Evolutionary conservation across 2,888 invertebrate genomes (phyloP).

Genomic region (Thumatha senex): DNA sequence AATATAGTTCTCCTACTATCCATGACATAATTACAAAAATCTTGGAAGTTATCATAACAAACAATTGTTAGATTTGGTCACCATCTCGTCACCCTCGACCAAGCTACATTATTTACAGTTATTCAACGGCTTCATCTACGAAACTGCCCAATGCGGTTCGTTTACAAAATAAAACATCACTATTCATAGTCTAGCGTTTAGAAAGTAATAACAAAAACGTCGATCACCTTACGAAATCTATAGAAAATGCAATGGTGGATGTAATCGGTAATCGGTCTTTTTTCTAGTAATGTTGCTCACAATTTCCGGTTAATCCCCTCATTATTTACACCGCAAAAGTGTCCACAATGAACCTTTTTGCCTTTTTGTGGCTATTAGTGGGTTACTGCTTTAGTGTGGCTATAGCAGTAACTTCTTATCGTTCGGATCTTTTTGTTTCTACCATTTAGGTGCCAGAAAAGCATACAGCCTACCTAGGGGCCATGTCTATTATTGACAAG

Average conservation of each 20-base stretch:
- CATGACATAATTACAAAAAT: too few species aligned
- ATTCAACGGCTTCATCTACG: conserved; percentile 3
- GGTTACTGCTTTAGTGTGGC: conserved; percentile 28
- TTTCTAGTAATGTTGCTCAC: conserved; percentile 31
- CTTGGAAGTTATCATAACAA: too few species aligned
- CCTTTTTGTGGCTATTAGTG: conserved; percentile 36
- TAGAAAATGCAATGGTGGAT: conserved; percentile 46
- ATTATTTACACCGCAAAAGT: conserved; percentile 51
- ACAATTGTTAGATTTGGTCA: too few species aligned
- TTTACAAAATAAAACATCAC: conserved; percentile 6
- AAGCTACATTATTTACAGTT: conserved; percentile 3
- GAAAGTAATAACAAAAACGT: conserved; percentile 41
- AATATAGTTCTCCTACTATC: too few species aligned
- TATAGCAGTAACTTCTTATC: background rate
- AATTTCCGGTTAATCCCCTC: conserved; percentile 44
- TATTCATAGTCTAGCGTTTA: conserved; percentile 30
- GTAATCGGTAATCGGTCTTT: conserved; percentile 18
- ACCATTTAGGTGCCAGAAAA: background rate
- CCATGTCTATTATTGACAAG: too few species aligned
- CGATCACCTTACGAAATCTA: conserved; percentile 48
- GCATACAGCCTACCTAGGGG: background rate
- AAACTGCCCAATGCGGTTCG: background rate
- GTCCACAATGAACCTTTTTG: conserved; percentile 35
- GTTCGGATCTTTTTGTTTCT: background rate
- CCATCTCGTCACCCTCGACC: background rate